phyloP scores from a whole-genome alignment of 2,113 vertebrate genomes.

The Pontoporia blainvillei region DNA sequence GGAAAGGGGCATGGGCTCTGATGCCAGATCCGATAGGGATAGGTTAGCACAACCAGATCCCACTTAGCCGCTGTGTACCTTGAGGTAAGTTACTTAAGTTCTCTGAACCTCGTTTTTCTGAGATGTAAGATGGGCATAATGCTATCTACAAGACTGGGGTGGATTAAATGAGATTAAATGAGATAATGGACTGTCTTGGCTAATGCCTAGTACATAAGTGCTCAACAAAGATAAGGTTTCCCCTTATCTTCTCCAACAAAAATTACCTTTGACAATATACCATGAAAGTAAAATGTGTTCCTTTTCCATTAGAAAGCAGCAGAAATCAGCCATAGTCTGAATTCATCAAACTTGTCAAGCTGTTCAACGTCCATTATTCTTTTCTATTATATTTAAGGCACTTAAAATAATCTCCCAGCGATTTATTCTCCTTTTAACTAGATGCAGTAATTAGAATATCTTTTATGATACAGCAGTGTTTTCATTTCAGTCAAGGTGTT shows the following conservation, averaged over 20 bases:
- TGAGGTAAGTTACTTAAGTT: constrained; percentile 11
- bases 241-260: constrained; percentile 42
- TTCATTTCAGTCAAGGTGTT: constrained; percentile 71
- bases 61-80: neutral
- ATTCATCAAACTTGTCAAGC: constrained; percentile 75
- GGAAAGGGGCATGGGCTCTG: neutral
- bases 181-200: neutral
- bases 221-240: constrained; percentile 26
- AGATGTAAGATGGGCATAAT: constrained; percentile 50
- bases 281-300: constrained; percentile 25
- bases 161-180: constrained; percentile 34
- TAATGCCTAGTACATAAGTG: neutral
- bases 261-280: constrained; percentile 40
- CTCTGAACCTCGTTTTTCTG: constrained; percentile 33
- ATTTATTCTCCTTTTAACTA: constrained; percentile 77
- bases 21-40: fast-evolving
- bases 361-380: constrained; percentile 73
- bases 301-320: constrained; percentile 60
- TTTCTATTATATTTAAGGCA: constrained; percentile 76
- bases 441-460: constrained; percentile 77
- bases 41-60: neutral
- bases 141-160: neutral
- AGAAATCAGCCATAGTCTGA: constrained; percentile 49
- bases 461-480: constrained; percentile 74
- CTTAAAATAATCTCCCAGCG: constrained; percentile 76